phyloP scores from a whole-genome alignment of 1,140 invertebrate genomes.

The Cryptotermes secundus region DNA sequence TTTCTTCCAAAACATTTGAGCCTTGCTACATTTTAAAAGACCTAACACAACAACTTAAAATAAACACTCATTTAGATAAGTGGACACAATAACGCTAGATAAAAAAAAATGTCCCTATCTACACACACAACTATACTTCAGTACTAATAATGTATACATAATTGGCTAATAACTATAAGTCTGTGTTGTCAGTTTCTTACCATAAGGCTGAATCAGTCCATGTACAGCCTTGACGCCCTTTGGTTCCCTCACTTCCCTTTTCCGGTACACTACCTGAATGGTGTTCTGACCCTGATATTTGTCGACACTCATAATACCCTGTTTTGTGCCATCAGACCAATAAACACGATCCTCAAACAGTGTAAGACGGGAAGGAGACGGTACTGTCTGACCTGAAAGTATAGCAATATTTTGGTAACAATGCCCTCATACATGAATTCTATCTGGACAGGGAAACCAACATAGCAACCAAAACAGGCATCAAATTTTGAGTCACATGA shows the following conservation, averaged over 20 bases:
- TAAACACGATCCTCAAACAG: constrained; percentile 90
- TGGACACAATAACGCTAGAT: background rate
- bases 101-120: constrained; percentile 6
- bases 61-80: no score
- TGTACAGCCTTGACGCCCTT: constrained; percentile 83
- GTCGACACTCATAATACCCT: constrained; percentile 88
- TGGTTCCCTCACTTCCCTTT: constrained; percentile 76
- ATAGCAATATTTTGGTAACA: no score
- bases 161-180: constrained; percentile 35
- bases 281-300: constrained; percentile 79
- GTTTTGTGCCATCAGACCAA: constrained; percentile 95
- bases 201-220: constrained; percentile 68
- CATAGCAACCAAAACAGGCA: no score
- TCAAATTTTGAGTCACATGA: no score
- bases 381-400: constrained; percentile 71
- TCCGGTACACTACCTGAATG: constrained; percentile 78
- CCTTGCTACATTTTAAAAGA: no score
- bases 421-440: no score
- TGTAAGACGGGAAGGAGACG: constrained; percentile 79
- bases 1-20: no score
- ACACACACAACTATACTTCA: no score
- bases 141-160: background rate
- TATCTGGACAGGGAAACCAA: no score
- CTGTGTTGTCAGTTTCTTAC: constrained; percentile 35
- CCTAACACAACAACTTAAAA: no score